Evolutionary conservation across 2,888 invertebrate genomes (phyloP).

Genomic region (Slavum lentiscoides): DNA sequence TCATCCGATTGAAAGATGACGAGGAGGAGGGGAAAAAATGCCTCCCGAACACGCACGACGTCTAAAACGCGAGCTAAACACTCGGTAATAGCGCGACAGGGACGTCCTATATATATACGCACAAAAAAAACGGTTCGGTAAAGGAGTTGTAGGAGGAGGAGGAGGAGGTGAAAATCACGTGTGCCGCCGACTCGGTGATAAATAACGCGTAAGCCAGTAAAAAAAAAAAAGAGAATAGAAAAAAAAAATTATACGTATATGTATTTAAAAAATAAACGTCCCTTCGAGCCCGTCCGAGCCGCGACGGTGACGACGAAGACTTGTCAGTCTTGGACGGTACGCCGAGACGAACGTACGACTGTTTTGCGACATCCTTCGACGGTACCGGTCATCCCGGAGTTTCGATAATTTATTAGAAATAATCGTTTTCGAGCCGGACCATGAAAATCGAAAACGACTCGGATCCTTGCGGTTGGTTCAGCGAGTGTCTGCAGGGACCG

Average conservation of each 20-base stretch:
- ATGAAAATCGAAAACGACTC: slow-evolving; percentile 48
- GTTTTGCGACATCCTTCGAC: no score
- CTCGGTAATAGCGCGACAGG: slow-evolving; percentile 46
- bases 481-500: slow-evolving; percentile 26
- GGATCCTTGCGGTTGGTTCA: slow-evolving; percentile 36
- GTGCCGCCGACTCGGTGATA: slow-evolving; percentile 43
- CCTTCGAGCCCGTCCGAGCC: slow-evolving; percentile 9
- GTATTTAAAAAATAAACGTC: slow-evolving; percentile 15
- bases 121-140: background rate
- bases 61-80: slow-evolving; percentile 52
- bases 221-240: background rate
- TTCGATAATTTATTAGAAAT: no score
- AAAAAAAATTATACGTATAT: background rate
- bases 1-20: slow-evolving; percentile 48
- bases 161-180: slow-evolving; percentile 53
- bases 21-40: slow-evolving; percentile 6
- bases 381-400: no score
- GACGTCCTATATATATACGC: background rate
- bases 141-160: background rate
- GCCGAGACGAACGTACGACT: slow-evolving; percentile 4
- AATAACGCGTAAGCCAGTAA: slow-evolving; percentile 16
- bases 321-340: slow-evolving; percentile 34
- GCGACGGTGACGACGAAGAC: background rate
- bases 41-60: slow-evolving; percentile 1
- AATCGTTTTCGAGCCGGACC: background rate